Evolutionary conservation across 1,140 invertebrate species (phyloP), one percentile per base, ranked within the genome.

Genomic region (Pseudomyrmex flavicornis): DNA sequence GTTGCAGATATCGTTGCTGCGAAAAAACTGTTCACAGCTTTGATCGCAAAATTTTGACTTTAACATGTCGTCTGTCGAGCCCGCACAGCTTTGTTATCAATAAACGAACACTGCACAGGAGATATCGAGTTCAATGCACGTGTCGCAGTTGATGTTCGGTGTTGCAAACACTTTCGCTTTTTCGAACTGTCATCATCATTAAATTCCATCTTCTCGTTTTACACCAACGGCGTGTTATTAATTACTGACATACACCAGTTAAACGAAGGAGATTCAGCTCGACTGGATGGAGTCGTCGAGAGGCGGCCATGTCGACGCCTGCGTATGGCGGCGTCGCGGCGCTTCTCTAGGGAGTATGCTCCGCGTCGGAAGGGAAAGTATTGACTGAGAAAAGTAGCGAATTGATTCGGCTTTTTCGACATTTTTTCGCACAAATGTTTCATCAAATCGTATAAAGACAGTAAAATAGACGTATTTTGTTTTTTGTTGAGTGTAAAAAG

Each of bases 221-320:
- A 63, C 85, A 86, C 82, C 90, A 89, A 82, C 85, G 85, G 68
- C 86, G 89, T 87, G 89, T 92, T 92, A 89, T 91, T 91, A 90
- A 90, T 92, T 91, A 93, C 90, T 92, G 89, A 86, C 88, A 85
- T 82, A 82, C 85, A 82, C 5, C 35, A 88, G 85, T 83, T 91
- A 91, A 91, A 92, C 85, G 90, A 91, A 84, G 85, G 85, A 85
- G 76, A 86, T 74, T 70, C 75, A 86, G 74, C 84, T 61, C 85
- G 63, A 75, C 73, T 89, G 85, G 86, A 88, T 89, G 86, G 88
- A 91, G 86, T 89, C 88, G 85, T 89, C 82, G 87, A 85, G 85
- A 83, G 85, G 84, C 92, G 84, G 93, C 93, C 93, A 93, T 94
- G 90, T 93, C 93, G 92, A 93, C 93, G 93, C 93, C 87, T 94